phyloP scores from a whole-genome alignment of 2,113 vertebrate genomes.

The Verasper variegatus region DNA sequence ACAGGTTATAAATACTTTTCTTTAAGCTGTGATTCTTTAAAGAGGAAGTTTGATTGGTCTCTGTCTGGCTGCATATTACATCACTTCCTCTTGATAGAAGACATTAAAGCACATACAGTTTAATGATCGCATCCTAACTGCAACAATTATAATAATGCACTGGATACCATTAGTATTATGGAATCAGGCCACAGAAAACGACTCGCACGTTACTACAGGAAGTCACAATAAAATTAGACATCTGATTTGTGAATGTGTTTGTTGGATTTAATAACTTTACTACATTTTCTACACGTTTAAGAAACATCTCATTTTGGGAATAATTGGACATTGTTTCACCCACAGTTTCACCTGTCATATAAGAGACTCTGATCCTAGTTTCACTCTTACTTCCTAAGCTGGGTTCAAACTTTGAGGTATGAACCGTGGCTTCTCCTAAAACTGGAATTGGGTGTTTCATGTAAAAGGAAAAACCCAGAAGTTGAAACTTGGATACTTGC shows the following conservation, averaged over 20 bases:
- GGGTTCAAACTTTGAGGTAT: neutral
- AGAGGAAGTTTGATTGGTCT: neutral
- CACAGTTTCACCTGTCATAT: neutral
- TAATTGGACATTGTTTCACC: neutral
- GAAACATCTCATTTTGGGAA: neutral
- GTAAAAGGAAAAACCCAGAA: neutral
- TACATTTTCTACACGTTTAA: no score
- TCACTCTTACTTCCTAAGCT: constrained; percentile 1
- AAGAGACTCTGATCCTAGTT: neutral
- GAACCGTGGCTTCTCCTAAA: neutral
- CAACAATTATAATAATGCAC: neutral
- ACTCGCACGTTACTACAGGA: neutral
- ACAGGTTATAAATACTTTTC: no score
- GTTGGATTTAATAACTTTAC: no score
- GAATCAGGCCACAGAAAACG: neutral
- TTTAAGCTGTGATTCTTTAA: neutral
- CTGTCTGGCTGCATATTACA: neutral
- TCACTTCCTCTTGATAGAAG: neutral
- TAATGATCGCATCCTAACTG: neutral
- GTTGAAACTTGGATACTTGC: neutral
- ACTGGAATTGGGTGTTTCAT: neutral
- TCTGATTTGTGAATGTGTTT: neutral
- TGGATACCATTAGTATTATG: neutral
- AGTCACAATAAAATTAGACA: neutral
- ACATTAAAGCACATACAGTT: neutral